These are phyloP conservation scores for Sisyra nigra DNA, from an alignment of 2,888 invertebrate genomes.

Conservation along the genomic window DNA sequence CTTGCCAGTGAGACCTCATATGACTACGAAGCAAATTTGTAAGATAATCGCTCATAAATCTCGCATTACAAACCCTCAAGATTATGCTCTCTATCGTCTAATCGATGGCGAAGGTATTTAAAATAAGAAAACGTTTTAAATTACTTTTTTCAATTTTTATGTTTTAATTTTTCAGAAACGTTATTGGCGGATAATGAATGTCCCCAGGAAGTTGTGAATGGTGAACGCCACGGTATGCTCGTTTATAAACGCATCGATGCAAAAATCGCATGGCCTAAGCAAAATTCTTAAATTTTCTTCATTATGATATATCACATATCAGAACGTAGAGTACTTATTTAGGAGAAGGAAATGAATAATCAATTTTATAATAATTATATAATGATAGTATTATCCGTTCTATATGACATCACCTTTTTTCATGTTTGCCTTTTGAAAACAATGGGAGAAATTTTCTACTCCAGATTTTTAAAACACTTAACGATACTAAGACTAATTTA, in stretches of 20 bases:
- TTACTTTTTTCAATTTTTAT: neutral
- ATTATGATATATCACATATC: no score
- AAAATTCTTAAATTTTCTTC: slow-evolving; percentile 19
- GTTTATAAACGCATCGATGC: slow-evolving; percentile 93
- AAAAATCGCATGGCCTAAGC: slow-evolving; percentile 90
- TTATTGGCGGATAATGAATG: slow-evolving; percentile 77
- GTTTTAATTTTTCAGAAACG: slow-evolving; percentile 46
- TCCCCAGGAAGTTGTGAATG: slow-evolving; percentile 68
- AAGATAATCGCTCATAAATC: slow-evolving; percentile 91
- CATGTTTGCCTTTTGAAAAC: no score
- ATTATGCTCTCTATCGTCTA: slow-evolving; percentile 81
- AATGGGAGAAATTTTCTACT: no score
- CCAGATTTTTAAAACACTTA: no score
- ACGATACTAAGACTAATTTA: no score
- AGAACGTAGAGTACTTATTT: no score
- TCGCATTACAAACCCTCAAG: slow-evolving; percentile 90
- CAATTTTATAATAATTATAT: no score
- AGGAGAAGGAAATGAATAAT: no score
- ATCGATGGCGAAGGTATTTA: slow-evolving; percentile 73
- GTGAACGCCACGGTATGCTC: slow-evolving; percentile 73
- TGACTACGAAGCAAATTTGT: slow-evolving; percentile 84
- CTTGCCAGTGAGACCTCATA: slow-evolving; percentile 83
- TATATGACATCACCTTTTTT: no score
- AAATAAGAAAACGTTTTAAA: slow-evolving; percentile 1
- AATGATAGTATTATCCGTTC: no score